Percentiles rank a stretch among this genome's conserved stretches.
phyloP scores from a whole-genome alignment of 2,888 invertebrate genomes.

The Chesias legatella region DNA sequence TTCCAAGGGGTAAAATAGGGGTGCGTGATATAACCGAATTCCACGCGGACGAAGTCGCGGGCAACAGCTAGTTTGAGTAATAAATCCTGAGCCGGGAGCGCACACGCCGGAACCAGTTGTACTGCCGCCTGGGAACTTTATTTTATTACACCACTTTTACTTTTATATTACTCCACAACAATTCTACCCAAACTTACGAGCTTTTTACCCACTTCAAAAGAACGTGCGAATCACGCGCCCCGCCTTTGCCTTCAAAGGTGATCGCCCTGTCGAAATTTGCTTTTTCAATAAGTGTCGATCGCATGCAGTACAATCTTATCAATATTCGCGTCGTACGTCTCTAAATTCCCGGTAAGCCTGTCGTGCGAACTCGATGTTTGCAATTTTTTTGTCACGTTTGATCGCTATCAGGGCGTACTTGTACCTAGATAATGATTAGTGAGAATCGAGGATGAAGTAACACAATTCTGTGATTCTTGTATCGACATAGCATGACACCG shows the following conservation, averaged over 20 bases:
- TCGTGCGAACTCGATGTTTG: slow-evolving; percentile 38
- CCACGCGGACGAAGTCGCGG: too few species aligned
- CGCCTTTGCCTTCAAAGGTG: slow-evolving; percentile 19
- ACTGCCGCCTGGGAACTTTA: slow-evolving; percentile 46
- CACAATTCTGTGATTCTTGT: slow-evolving; percentile 21
- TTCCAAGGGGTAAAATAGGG: too few species aligned
- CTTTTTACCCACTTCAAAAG: slow-evolving; percentile 13
- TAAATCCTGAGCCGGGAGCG: slow-evolving; percentile 49
- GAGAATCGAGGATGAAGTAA: slow-evolving; percentile 30
- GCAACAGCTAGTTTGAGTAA: too few species aligned
- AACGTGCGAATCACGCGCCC: slow-evolving; percentile 13
- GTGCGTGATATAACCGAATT: too few species aligned
- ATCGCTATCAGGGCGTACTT: slow-evolving; percentile 35
- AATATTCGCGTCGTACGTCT: slow-evolving; percentile 45
- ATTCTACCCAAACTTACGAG: slow-evolving; percentile 17
- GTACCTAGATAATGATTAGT: slow-evolving; percentile 35
- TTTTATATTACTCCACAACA: slow-evolving; percentile 46
- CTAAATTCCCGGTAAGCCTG: slow-evolving; percentile 37
- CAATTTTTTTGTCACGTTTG: slow-evolving; percentile 43
- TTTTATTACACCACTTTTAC: slow-evolving; percentile 70
- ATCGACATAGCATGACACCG: slow-evolving; percentile 11
- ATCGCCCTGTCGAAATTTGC: slow-evolving; percentile 24
- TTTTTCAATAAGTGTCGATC: slow-evolving; percentile 27
- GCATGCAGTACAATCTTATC: slow-evolving; percentile 37
- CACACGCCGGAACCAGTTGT: slow-evolving; percentile 48